Percentiles rank a stretch among this genome's conserved stretches.
Evolutionary conservation across 2,888 invertebrate species (phyloP).

Genomic region (Strigamia crassipes): DNA sequence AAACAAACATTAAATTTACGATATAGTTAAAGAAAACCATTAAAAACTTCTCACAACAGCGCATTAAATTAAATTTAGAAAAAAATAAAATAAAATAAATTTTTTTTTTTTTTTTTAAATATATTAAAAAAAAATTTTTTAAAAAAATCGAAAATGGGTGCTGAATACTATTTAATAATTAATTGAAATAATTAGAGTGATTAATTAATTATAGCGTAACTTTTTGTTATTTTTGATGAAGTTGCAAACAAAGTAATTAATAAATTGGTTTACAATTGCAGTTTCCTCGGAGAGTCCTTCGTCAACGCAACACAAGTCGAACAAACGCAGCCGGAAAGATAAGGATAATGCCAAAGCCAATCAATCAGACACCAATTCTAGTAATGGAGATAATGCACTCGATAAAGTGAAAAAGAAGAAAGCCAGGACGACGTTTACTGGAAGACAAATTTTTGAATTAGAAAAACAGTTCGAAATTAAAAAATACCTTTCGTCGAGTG

Average conservation of each 20-base stretch:
- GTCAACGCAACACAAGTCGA: conserved; percentile 41
- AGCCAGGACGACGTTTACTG: conserved; percentile 92
- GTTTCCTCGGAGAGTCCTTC: conserved; percentile 43
- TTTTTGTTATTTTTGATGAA: neutral
- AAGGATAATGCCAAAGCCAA: conserved; percentile 45
- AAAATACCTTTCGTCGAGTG: conserved; percentile 93
- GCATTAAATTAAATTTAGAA: no score
- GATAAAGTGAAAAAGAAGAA: conserved; percentile 64
- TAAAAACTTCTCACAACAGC: no score
- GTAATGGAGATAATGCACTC: conserved; percentile 33
- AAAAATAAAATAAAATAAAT: no score
- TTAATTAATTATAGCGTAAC: no score
- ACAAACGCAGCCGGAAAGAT: conserved; percentile 44
- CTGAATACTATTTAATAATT: no score
- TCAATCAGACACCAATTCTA: conserved; percentile 33
- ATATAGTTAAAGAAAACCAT: no score
- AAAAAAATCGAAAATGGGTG: no score
- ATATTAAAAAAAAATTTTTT: no score
- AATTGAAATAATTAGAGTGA: no score
- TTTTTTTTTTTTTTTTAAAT: no score
- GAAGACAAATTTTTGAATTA: conserved; percentile 93
- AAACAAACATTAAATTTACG: no score
- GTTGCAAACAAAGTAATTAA: neutral
- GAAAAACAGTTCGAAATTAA: conserved; percentile 95
- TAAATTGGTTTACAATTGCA: neutral